Evolutionary conservation across 2,797 vertebrate species (phyloP).

Genomic region (Trachurus trachurus): DNA sequence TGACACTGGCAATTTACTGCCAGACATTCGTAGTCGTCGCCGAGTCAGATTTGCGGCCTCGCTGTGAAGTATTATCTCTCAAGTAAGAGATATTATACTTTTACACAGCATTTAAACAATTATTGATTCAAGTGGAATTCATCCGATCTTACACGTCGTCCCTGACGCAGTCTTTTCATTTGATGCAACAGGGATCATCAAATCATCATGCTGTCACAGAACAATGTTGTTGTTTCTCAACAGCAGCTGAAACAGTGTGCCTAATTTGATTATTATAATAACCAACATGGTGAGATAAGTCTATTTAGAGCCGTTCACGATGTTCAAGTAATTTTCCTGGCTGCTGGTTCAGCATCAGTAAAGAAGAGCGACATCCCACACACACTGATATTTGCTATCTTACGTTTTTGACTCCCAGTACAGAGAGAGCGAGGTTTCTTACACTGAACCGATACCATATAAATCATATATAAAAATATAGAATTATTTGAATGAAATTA

Average conservation of each 20-base stretch:
- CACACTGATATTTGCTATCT: constrained; percentile 24
- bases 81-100: background rate
- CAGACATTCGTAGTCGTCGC: background rate
- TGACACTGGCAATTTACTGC: constrained; percentile 2
- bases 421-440: constrained; percentile 17
- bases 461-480: background rate
- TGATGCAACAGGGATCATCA: background rate
- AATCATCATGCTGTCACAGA: background rate
- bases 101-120: background rate
- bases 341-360: constrained; percentile 21
- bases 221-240: background rate
- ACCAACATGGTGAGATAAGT: background rate
- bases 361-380: constrained; percentile 21
- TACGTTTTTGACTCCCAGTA: constrained; percentile 17
- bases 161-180: constrained; percentile 5
- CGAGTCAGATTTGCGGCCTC: background rate
- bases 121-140: background rate
- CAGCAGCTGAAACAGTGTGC: background rate
- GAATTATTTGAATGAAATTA: background rate
- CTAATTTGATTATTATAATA: constrained; percentile 15
- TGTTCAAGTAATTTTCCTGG: constrained; percentile 29
- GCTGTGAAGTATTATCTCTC: background rate
- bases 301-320: constrained; percentile 7
- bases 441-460: background rate
- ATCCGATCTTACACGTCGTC: background rate